Evolutionary conservation across 2,888 invertebrate species (phyloP).

Genomic region (Fissipunctia ypsillon): DNA sequence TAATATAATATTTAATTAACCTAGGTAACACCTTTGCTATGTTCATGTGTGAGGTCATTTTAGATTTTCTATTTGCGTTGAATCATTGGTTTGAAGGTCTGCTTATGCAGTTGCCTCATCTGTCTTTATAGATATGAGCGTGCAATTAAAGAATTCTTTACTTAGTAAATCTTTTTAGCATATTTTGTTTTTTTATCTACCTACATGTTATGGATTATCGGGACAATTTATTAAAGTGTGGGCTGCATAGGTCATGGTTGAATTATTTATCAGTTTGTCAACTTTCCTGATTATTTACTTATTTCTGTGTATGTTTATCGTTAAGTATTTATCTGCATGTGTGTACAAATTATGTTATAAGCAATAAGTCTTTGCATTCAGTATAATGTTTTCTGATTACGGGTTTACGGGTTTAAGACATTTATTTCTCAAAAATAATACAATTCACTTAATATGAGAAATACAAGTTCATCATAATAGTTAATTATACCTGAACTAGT

Average conservation of each 20-base stretch:
- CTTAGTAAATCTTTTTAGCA: conserved; percentile 30
- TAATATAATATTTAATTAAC: conserved; percentile 42
- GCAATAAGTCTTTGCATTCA: background rate
- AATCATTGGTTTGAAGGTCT: conserved; percentile 78
- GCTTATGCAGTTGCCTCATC: conserved; percentile 68
- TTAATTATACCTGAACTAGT: too few species aligned
- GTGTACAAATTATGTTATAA: conserved; percentile 16
- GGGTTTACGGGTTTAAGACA: too few species aligned
- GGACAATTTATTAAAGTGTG: conserved; percentile 55
- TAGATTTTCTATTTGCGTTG: conserved; percentile 77
- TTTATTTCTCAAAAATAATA: too few species aligned
- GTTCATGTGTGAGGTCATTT: conserved; percentile 69
- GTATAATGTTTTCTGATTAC: background rate
- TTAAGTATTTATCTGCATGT: conserved; percentile 38
- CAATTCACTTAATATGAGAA: too few species aligned
- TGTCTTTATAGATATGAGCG: conserved; percentile 47
- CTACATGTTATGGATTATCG: conserved; percentile 45
- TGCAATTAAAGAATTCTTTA: conserved; percentile 38
- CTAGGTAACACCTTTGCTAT: conserved; percentile 65
- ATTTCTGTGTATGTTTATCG: conserved; percentile 37
- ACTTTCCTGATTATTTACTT: conserved; percentile 53
- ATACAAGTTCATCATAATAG: too few species aligned
- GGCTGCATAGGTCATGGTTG: conserved; percentile 68
- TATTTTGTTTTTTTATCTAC: conserved; percentile 56
- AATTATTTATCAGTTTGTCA: conserved; percentile 62